Percentiles rank a stretch among this genome's conserved stretches.
Evolutionary conservation across 2,888 invertebrate genomes (phyloP).

Genomic region (Rhopalosiphum nymphaeae): DNA sequence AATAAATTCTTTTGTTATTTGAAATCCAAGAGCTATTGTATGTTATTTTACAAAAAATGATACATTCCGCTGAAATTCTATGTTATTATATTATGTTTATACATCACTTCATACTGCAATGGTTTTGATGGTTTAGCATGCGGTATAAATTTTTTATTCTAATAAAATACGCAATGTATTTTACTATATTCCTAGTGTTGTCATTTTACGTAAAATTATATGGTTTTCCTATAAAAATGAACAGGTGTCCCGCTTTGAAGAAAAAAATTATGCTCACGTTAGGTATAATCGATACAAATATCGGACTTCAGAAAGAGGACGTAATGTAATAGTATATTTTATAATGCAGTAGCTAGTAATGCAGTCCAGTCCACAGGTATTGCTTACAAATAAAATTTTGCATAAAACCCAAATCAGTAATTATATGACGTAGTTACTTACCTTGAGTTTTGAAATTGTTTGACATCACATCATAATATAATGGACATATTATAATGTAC

Average conservation of each 20-base stretch:
- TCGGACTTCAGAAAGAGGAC: background rate
- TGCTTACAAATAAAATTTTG: background rate
- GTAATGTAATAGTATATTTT: background rate
- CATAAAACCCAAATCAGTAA: background rate
- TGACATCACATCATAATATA: background rate
- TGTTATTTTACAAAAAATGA: constrained; percentile 12
- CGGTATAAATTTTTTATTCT: background rate
- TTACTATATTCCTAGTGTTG: too few relatives aligned
- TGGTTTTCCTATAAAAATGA: too few relatives aligned
- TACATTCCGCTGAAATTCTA: constrained; percentile 18
- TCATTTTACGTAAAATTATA: too few relatives aligned
- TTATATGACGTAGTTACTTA: background rate
- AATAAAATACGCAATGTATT: too few relatives aligned
- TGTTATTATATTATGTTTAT: background rate
- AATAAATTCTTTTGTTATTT: constrained; percentile 13
- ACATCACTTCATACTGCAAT: background rate
- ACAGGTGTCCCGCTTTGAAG: too few relatives aligned
- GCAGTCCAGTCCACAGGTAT: background rate
- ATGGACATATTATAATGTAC: background rate
- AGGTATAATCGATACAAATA: background rate
- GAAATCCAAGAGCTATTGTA: constrained; percentile 1
- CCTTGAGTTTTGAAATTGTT: background rate
- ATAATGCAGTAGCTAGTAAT: background rate
- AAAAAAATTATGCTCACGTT: too few relatives aligned
- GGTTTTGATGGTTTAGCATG: background rate